These are phyloP conservation scores for Eurystomus glaucurus DNA, from an alignment of 2,797 vertebrate species.

Conservation along the genomic window DNA sequence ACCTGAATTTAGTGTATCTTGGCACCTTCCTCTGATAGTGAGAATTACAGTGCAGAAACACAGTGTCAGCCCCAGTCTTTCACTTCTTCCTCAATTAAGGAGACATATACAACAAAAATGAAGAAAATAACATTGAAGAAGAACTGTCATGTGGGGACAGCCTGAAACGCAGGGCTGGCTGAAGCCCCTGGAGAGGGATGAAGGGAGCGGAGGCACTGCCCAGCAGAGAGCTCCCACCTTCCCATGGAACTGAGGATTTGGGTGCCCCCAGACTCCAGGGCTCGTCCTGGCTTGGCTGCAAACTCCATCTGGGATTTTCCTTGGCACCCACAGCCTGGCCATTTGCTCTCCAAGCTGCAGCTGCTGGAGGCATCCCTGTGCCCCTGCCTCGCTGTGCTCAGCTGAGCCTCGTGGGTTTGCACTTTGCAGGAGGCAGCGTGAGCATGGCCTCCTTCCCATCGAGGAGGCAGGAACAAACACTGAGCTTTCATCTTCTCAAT, in stretches of 20 bases:
- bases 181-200: neutral
- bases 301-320: accelerated
- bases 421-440: neutral
- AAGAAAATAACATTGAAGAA: neutral
- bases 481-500: neutral
- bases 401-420: accelerated
- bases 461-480: neutral
- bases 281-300: accelerated
- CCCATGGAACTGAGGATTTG: neutral
- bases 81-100: neutral
- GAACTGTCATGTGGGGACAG: neutral
- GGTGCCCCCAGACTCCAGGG: neutral
- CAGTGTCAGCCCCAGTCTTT: neutral
- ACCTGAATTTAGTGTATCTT: neutral
- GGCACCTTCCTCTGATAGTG: neutral
- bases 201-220: neutral
- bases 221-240: neutral
- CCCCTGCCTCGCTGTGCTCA: neutral
- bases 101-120: neutral
- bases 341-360: neutral
- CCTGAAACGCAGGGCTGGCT: accelerated
- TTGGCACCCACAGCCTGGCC: neutral
- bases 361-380: accelerated
- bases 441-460: accelerated
- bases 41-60: neutral